Evolutionary conservation across 2,113 vertebrate genomes (phyloP).

Genomic region (Neotoma lepida): DNA sequence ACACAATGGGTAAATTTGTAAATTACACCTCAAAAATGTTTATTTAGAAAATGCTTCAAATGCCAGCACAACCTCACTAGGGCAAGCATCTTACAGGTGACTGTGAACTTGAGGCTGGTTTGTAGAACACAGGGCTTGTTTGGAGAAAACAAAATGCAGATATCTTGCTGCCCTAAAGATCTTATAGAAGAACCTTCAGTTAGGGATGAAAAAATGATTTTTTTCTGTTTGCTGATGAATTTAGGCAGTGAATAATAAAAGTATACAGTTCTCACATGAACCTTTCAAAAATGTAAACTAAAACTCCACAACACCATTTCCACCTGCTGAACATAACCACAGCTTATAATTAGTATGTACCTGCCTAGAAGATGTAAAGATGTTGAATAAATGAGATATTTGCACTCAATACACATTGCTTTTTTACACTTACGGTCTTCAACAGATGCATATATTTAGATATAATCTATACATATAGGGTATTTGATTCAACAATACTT

Average conservation of each 20-base stretch:
- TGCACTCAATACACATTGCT: not conserved
- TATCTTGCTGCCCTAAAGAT: not conserved
- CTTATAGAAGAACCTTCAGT: not conserved
- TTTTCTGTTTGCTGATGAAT: not conserved
- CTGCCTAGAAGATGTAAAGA: conserved; percentile 7
- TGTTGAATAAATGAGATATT: not conserved
- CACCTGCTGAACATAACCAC: conserved; percentile 35
- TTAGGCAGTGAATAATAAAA: not conserved
- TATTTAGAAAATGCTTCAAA: not conserved
- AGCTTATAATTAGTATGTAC: not conserved
- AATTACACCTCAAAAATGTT: no score
- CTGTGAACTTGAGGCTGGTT: not conserved
- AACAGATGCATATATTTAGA: not conserved
- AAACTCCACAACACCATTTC: no score
- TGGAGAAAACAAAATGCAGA: not conserved
- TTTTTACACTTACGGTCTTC: not conserved
- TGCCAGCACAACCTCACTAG: not conserved
- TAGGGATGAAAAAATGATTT: not conserved
- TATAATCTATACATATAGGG: not conserved
- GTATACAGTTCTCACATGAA: not conserved
- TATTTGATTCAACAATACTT: conserved; percentile 90
- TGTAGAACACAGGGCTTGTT: not conserved
- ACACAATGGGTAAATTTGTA: no score
- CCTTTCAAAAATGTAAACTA: not conserved
- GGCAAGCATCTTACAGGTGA: not conserved